A percentile compares a stretch with the other conserved stretches of the same genome.
Conservation (phyloP, 2,888 invertebrate species). For the Hyposoter dolosus region DNA sequence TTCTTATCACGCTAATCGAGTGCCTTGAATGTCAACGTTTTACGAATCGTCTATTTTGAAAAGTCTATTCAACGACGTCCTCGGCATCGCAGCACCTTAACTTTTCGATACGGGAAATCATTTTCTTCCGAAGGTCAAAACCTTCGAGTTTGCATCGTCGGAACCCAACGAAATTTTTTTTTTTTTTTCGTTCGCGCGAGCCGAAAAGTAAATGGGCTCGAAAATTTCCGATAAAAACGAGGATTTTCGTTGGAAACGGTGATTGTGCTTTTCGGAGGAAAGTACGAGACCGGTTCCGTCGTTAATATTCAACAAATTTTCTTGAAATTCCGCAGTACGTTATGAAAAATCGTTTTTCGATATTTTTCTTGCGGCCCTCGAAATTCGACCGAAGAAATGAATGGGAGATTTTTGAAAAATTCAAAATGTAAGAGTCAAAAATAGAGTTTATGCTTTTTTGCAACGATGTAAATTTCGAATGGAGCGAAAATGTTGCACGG, state of each 20-base stretch:
- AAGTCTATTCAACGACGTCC: slow-evolving; percentile 40
- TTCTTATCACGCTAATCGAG: slow-evolving; percentile 72
- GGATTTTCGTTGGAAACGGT: too few species aligned
- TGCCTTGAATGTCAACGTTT: slow-evolving; percentile 70
- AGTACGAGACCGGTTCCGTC: too few species aligned
- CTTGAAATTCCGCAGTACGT: neutral
- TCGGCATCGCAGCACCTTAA: neutral
- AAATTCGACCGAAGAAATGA: neutral
- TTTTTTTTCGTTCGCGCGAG: too few species aligned
- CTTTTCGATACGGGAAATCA: neutral
- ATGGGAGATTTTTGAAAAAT: neutral
- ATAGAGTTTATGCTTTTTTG: neutral
- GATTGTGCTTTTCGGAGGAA: too few species aligned
- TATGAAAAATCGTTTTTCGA: neutral
- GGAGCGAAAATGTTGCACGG: neutral
- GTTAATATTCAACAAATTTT: too few species aligned
- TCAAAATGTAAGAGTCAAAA: neutral
- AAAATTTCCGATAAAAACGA: too few species aligned
- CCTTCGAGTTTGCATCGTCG: neutral
- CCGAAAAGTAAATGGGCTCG: too few species aligned
- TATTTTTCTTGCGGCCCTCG: neutral
- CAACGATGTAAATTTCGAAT: neutral
- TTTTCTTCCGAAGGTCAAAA: neutral
- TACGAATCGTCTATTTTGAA: slow-evolving; percentile 58
- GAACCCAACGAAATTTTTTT: neutral